Evolutionary conservation across 2,888 invertebrate species (phyloP), one percentile per base, ranked within the genome.

Genomic region (Agrochola lychnidis): DNA sequence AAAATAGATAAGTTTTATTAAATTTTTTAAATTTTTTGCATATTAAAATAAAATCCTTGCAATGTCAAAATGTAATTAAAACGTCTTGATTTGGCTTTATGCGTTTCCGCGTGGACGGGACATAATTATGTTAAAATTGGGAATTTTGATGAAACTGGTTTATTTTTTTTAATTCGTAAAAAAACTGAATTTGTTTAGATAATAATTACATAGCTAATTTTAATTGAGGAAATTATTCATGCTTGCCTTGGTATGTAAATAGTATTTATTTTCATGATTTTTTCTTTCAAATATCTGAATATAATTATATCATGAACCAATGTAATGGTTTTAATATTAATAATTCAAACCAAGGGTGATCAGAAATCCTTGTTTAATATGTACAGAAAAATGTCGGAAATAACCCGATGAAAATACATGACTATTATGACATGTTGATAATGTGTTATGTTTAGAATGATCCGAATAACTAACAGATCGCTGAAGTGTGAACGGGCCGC

Each of bases 191-290:
- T 3, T 25, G 3, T 40, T n/a, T 69, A n/a, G 22, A 2, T 36
- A 22, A 3, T 5, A n/a, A 4, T 7, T 40, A 6, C 40, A 56
- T 14, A 70, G 3, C 25, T 22, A 19, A 19, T 25, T 56, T 3
- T 62, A 42, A 67, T 42, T 67, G 48, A 79, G 83, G 83, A 56
- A 67, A 79, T 76, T 76, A 9, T 67, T 67, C 30, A 57, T 51
- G 56, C 40, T 68, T n/a, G 51, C 78, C 67, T 79, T 83, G 83
- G 10, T 66, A 56, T 77, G 66, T 48, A 30, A 30, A 53, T 30
- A 30, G 3, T 30, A 40, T 53, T 48, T 51, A 76, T 61, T 82
- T 79, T 66, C 59, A 61, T 12, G 4, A 7, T 59, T 64, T 45
- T 66, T 72, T 63, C 7, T 66, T 64, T 25, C 1, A 36, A 64